These are phyloP conservation scores for Poecilia wingei DNA, from an alignment of 2,797 vertebrate genomes.

Conservation along the genomic window DNA sequence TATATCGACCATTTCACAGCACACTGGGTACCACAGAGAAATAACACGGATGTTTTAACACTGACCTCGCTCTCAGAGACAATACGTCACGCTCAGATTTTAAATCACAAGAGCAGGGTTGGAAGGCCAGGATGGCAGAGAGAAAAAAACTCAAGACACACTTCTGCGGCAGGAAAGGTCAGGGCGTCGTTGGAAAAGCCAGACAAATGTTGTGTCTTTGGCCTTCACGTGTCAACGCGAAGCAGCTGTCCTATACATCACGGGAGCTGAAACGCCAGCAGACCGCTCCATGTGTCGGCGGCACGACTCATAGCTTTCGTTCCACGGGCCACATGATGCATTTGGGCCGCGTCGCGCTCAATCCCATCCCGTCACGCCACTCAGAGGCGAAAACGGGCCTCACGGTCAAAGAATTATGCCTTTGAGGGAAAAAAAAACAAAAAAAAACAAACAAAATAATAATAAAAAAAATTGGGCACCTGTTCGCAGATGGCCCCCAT, in stretches of 20 bases:
- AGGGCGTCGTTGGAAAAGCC: slow-evolving; percentile 10
- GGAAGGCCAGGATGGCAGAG: background rate
- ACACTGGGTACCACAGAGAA: background rate
- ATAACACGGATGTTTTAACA: slow-evolving; percentile 8
- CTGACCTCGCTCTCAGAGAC: background rate
- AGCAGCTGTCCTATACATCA: slow-evolving; percentile 36
- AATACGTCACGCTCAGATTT: background rate
- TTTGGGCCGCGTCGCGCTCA: slow-evolving; percentile 25
- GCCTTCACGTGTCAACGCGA: slow-evolving; percentile 48
- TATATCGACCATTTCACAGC: slow-evolving; percentile 45
- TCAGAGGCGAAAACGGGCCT: background rate
- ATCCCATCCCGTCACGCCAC: slow-evolving; percentile 21
- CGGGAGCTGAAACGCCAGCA: slow-evolving; percentile 40
- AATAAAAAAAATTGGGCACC: slow-evolving; percentile 73
- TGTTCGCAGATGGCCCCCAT: slow-evolving; percentile 96
- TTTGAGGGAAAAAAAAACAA: background rate
- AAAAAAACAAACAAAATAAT: too few relatives aligned
- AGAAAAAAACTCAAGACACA: background rate
- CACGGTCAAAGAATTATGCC: background rate
- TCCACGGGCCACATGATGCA: slow-evolving; percentile 10
- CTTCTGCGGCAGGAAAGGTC: slow-evolving; percentile 31
- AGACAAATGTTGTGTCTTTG: slow-evolving; percentile 1
- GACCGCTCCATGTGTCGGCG: slow-evolving; percentile 18
- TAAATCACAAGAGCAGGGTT: slow-evolving; percentile 10
- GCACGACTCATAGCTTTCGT: slow-evolving; percentile 29